Base-by-base conservation (phyloP, 2,888 invertebrate genomes). In the Altica lythri region DNA sequence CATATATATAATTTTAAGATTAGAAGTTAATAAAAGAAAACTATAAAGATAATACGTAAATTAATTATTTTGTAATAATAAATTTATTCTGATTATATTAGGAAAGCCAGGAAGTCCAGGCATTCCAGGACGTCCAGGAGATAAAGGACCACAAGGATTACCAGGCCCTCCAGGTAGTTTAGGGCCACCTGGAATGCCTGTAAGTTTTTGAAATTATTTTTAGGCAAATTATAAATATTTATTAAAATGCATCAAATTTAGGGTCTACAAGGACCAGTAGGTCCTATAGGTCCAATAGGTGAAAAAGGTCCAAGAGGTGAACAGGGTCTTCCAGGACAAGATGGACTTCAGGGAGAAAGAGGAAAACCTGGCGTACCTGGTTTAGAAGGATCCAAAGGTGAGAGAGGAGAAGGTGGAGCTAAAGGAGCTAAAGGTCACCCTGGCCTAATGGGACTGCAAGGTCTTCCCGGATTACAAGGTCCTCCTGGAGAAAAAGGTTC, bases 391-490 rank as follows among this genome's bases (percentile, higher is more conserved):
- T 69, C 76, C 0, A 89, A 89, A 64, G 85, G 85, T 40, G 76
- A 76, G 48, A 65, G 72, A 8, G 77, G 77, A 10, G 85, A 85
- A 58, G 56, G 77, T 1, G 92, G 92, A 1, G 78, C 82, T 1
- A 85, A 86, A 68, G 92, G 92, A 14, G 77, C 83, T 2, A 92
- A 91, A 72, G 92, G 92, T 4, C 92, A 92, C 69, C 80, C 89
- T 30, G 92, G 92, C n/a, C 77, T 92, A 30, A 87, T 86, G 59
- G 92, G 93, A 4, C 74, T 92, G 25, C 91, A 90, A 67, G 93
- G 94, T 13, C 77, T 89, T 66, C 81, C 86, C 0, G 94, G 94
- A 6, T 74, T 77, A 30, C 79, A 80, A 6, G 86, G 86, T 19
- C 66, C 75, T 0, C 78, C 81, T 66, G 93, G 93, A 18, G 91